Evolutionary conservation across 2,797 vertebrate species (phyloP).

Genomic region (Pseudotriccus pelzelni): DNA sequence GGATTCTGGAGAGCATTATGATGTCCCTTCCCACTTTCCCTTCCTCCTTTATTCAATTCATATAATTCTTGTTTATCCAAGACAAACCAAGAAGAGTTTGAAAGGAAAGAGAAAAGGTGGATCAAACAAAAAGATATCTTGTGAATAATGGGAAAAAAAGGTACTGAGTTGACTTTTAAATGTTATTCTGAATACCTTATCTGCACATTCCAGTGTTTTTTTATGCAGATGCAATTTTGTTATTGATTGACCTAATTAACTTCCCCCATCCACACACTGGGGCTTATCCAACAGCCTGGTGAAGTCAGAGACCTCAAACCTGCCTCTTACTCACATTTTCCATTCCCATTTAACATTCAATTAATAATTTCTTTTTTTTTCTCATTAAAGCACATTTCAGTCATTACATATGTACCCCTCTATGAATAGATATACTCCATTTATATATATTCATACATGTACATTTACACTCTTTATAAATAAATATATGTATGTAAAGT

Average conservation of each 20-base stretch:
- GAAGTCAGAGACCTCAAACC: neutral
- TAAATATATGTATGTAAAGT: neutral
- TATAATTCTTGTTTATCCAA: neutral
- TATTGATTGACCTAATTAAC: neutral
- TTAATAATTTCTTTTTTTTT: neutral
- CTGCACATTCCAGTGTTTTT: neutral
- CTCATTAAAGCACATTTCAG: neutral
- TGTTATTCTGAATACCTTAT: neutral
- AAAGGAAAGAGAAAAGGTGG: neutral
- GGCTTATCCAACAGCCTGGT: neutral
- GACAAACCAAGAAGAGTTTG: neutral
- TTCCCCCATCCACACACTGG: accelerated
- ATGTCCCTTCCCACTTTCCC: neutral
- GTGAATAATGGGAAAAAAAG: neutral
- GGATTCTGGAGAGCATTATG: neutral
- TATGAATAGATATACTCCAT: neutral
- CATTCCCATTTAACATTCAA: neutral
- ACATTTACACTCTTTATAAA: neutral
- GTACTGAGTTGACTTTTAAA: neutral
- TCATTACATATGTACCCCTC: neutral
- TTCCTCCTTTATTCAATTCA: neutral
- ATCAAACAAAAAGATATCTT: neutral
- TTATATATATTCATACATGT: neutral
- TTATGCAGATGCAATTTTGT: neutral
- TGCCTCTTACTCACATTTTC: neutral